Evolutionary conservation across 2,113 vertebrate genomes (phyloP).

Genomic region (Amazona guildingii): DNA sequence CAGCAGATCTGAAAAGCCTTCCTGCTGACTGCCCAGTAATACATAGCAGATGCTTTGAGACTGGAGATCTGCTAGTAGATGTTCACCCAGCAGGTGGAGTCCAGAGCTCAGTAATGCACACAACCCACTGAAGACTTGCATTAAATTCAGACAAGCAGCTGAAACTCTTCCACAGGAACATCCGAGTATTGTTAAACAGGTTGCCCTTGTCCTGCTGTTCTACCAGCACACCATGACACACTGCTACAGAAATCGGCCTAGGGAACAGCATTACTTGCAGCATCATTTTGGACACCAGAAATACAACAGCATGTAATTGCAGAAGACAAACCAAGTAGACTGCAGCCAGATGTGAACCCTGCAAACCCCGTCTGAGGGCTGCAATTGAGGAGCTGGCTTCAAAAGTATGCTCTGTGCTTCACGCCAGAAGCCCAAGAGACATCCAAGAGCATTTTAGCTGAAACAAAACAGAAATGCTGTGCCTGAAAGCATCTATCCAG

Average conservation of each 20-base stretch:
- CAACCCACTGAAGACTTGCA: neutral
- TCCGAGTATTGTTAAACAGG: neutral
- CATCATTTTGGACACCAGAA: slow-evolving; percentile 10
- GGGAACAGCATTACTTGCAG: neutral
- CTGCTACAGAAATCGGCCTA: neutral
- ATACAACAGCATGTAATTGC: neutral
- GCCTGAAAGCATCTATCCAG: neutral
- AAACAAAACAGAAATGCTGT: neutral
- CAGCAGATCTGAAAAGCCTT: neutral
- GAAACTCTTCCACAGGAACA: neutral
- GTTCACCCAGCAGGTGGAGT: slow-evolving; percentile 65
- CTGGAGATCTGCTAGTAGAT: neutral
- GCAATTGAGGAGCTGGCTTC: neutral
- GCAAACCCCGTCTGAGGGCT: neutral
- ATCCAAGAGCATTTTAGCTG: neutral
- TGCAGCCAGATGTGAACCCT: neutral
- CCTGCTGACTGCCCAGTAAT: neutral
- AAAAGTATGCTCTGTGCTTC: neutral
- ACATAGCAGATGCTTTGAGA: neutral
- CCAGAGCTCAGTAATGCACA: slow-evolving; percentile 26
- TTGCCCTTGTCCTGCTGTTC: neutral
- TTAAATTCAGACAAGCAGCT: neutral
- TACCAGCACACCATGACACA: neutral
- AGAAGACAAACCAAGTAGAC: neutral
- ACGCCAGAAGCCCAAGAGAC: neutral